Conservation (phyloP, 2,888 invertebrate species). For the Tetramorium bicarinatum region DNA sequence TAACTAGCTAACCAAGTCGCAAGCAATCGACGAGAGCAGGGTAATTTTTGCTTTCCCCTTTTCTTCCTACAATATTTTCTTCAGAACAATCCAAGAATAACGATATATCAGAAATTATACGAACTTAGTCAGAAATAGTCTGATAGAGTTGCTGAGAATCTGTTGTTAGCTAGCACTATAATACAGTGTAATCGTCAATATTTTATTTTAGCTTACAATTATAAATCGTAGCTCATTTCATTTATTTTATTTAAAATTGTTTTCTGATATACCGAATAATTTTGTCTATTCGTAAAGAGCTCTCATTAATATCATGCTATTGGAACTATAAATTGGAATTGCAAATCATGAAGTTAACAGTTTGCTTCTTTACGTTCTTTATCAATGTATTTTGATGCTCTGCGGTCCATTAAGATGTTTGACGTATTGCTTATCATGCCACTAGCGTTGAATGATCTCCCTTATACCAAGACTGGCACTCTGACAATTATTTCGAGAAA, state of each 20-base stretch:
- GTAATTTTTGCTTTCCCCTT: slow-evolving; percentile 43
- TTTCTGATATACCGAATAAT: background rate
- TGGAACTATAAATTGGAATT: background rate
- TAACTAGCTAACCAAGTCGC: slow-evolving; percentile 37
- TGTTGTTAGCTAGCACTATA: background rate
- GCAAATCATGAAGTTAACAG: background rate
- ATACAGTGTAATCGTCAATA: background rate
- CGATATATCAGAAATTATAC: background rate
- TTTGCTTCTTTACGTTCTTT: slow-evolving; percentile 25
- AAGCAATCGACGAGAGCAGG: slow-evolving; percentile 45
- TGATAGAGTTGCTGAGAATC: background rate
- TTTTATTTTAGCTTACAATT: slow-evolving; percentile 6
- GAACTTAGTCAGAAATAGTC: slow-evolving; percentile 1
- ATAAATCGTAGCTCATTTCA: background rate
- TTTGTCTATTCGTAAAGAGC: background rate
- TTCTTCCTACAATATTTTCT: slow-evolving; percentile 31
- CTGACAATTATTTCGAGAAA: background rate
- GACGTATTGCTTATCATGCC: slow-evolving; percentile 40
- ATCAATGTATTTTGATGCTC: slow-evolving; percentile 39
- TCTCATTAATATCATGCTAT: slow-evolving; percentile 1
- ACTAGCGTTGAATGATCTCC: slow-evolving; percentile 37
- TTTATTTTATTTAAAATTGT: slow-evolving; percentile 3
- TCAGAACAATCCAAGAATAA: slow-evolving; percentile 6
- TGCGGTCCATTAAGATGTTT: slow-evolving; percentile 16
- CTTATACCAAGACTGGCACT: slow-evolving; percentile 1